Percentiles rank a stretch among this genome's conserved stretches.
These are phyloP conservation scores for Prunella fulvescens DNA, from an alignment of 2,113 vertebrate genomes.

Conservation along the genomic window DNA sequence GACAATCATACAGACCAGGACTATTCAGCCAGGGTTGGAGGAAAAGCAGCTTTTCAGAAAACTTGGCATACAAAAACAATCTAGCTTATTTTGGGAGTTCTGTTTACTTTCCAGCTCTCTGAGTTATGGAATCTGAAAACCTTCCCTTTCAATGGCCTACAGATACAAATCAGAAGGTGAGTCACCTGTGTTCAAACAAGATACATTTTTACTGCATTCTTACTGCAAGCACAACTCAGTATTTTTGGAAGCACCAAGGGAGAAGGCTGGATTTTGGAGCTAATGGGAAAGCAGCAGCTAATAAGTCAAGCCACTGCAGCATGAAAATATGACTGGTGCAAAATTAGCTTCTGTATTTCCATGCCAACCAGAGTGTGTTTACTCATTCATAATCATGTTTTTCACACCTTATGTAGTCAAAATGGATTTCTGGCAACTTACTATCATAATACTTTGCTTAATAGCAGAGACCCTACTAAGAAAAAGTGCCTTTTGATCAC, in stretches of 20 bases:
- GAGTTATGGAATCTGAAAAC: neutral
- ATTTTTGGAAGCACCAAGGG: neutral
- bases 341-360: slow-evolving; percentile 36
- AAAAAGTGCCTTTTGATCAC: neutral
- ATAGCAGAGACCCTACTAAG: neutral
- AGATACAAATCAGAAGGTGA: neutral
- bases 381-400: slow-evolving; percentile 39
- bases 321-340: slow-evolving; percentile 25
- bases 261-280: neutral
- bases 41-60: neutral
- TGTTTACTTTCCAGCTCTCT: neutral
- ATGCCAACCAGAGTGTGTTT: neutral
- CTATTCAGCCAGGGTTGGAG: neutral
- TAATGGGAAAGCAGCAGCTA: neutral
- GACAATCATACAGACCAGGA: neutral
- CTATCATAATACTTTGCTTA: neutral
- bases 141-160: rapidly evolving
- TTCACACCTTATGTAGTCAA: neutral
- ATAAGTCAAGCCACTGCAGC: slow-evolving; percentile 17
- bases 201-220: neutral
- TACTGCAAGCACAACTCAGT: neutral
- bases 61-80: neutral
- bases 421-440: neutral
- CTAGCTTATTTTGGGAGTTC: neutral
- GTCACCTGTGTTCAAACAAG: neutral